Percentiles rank a stretch among this genome's conserved stretches.
phyloP scores from a whole-genome alignment of 1,140 invertebrate species.

The Tigriopus japonicus region DNA sequence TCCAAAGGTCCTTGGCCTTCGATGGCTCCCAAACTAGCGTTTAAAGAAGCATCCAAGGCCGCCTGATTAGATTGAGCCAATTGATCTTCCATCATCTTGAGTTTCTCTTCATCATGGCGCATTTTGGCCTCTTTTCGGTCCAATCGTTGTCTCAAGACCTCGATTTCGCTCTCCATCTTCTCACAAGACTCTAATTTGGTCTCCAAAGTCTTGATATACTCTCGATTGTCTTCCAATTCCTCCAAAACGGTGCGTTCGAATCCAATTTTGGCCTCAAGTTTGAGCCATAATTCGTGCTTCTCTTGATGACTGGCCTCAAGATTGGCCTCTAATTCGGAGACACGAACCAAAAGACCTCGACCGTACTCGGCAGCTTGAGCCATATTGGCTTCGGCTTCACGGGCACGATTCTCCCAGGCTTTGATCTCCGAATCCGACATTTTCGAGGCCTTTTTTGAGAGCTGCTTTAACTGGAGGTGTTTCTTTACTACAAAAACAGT shows the following conservation, averaged over 20 bases:
- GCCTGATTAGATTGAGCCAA: neutral
- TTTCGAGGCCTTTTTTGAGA: no score
- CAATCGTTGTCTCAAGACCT: neutral
- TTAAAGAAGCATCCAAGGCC: neutral
- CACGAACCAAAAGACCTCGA: slow-evolving; percentile 11
- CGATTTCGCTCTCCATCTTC: neutral
- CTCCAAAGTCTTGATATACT: slow-evolving; percentile 3
- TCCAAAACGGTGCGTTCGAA: neutral
- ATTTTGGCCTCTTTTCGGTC: slow-evolving; percentile 8
- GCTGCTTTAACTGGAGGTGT: no score
- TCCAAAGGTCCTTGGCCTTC: neutral
- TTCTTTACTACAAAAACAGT: no score
- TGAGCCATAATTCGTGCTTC: slow-evolving; percentile 3
- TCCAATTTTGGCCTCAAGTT: slow-evolving; percentile 1
- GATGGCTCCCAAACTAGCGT: neutral
- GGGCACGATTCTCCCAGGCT: neutral
- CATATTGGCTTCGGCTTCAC: slow-evolving; percentile 15
- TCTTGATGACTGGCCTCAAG: neutral
- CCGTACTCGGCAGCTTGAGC: slow-evolving; percentile 14
- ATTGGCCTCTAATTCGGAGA: slow-evolving; percentile 1
- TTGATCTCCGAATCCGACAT: no score
- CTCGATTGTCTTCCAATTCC: slow-evolving; percentile 10
- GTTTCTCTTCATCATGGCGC: neutral
- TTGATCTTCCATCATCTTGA: no score
- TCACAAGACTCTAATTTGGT: slow-evolving; percentile 6